phyloP scores from a whole-genome alignment of 1,140 invertebrate species.

The Oedothorax gibbosus region DNA sequence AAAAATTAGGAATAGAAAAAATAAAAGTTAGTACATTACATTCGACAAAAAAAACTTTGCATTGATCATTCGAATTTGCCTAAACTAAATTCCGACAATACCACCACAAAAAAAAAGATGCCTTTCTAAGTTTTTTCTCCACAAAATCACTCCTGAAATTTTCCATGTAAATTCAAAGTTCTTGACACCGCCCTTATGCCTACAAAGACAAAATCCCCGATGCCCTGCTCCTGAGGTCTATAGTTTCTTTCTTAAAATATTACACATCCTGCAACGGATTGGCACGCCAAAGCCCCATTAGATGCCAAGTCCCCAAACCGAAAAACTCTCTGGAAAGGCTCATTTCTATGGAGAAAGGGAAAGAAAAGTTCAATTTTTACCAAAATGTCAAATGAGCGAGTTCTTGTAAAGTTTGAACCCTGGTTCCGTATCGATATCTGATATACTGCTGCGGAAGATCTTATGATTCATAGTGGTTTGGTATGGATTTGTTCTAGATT shows the following conservation, averaged over 20 bases:
- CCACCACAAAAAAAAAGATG: background rate
- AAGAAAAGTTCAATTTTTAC: constrained; percentile 29
- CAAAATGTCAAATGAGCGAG: constrained; percentile 34
- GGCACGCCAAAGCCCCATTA: constrained; percentile 53
- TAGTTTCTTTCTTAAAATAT: constrained; percentile 20
- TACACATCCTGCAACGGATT: background rate
- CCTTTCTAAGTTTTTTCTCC: background rate
- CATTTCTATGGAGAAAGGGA: background rate
- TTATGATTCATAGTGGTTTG: too few relatives aligned
- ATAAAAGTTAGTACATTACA: too few relatives aligned
- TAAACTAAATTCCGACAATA: too few relatives aligned
- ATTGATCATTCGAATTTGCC: too few relatives aligned
- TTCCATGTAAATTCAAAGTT: constrained; percentile 28
- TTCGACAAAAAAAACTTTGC: too few relatives aligned
- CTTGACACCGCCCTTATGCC: background rate
- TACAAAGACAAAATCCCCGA: constrained; percentile 22
- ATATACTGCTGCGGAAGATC: too few relatives aligned
- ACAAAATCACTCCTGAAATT: constrained; percentile 47
- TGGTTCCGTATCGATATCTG: too few relatives aligned
- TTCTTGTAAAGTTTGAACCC: background rate
- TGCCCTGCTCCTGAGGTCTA: constrained; percentile 15
- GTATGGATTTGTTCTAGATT: background rate
- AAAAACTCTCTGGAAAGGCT: constrained; percentile 8
- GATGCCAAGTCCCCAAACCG: background rate
- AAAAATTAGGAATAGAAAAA: too few relatives aligned